phyloP scores from a whole-genome alignment of 2,797 vertebrate genomes.

The Bufotes viridis region DNA sequence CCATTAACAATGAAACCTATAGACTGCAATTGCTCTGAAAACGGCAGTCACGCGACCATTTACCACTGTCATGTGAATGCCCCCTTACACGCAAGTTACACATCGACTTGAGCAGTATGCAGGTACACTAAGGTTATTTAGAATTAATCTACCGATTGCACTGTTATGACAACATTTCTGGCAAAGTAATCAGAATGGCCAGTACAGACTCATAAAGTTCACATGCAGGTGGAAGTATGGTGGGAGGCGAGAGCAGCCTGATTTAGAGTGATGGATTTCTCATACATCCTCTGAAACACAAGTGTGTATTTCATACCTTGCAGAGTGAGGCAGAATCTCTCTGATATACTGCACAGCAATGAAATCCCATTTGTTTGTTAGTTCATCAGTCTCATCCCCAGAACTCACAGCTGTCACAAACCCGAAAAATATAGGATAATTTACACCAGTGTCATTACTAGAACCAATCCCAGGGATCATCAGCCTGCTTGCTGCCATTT shows the following conservation, averaged over 20 bases:
- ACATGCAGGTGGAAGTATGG: conserved; percentile 1
- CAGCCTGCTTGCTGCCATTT: background rate
- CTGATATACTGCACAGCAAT: background rate
- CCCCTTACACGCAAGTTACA: too few relatives aligned
- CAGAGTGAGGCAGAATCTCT: background rate
- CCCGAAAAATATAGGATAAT: background rate
- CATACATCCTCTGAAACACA: conserved; percentile 11
- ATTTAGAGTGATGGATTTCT: conserved; percentile 17
- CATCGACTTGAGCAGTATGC: too few relatives aligned
- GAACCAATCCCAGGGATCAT: background rate
- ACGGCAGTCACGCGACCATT: too few relatives aligned
- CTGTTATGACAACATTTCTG: background rate
- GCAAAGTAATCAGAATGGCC: conserved; percentile 4
- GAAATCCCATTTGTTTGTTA: background rate
- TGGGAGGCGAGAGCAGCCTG: background rate
- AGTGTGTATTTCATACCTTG: background rate
- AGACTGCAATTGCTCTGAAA: too few relatives aligned
- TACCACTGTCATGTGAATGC: too few relatives aligned
- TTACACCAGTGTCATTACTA: background rate
- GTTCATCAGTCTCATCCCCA: conserved; percentile 17
- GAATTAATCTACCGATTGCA: background rate
- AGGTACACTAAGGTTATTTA: background rate
- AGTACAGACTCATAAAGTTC: background rate
- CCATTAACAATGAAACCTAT: too few relatives aligned
- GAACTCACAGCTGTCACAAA: background rate